These are phyloP conservation scores for Aplysina aerophoba DNA, from an alignment of 37 sponge, comb jelly and placozoan species.

Conservation along the genomic window DNA sequence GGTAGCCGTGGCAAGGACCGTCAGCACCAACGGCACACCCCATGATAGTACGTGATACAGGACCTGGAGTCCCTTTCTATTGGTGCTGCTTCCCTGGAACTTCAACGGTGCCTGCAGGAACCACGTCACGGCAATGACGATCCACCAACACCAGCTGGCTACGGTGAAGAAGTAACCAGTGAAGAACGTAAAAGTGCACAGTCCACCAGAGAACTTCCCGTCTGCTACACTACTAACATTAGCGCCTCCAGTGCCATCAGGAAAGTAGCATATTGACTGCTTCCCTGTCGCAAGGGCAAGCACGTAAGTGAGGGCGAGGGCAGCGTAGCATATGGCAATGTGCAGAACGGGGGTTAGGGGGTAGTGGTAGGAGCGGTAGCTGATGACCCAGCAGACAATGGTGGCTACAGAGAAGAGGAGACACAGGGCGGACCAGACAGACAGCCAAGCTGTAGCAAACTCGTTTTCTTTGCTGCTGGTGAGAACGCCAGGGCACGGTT, in stretches of 20 bases:
- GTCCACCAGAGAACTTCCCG: neutral
- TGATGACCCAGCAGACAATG: slow-evolving; percentile 43
- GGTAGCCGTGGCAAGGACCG: slow-evolving; percentile 13
- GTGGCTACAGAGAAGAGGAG: slow-evolving; percentile 31
- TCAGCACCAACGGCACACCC: slow-evolving; percentile 49
- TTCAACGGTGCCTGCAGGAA: neutral
- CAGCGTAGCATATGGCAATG: slow-evolving; percentile 50
- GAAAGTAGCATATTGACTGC: slow-evolving; percentile 26
- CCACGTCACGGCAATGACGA: slow-evolving; percentile 47
- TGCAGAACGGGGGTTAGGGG: slow-evolving; percentile 51
- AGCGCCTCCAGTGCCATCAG: neutral
- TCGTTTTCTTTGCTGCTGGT: slow-evolving; percentile 24
- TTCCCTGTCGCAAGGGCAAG: slow-evolving; percentile 37
- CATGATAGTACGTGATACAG: slow-evolving; percentile 52
- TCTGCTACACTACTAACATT: slow-evolving; percentile 25
- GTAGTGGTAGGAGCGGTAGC: slow-evolving; percentile 24
- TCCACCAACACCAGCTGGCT: slow-evolving; percentile 70
- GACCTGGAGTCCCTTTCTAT: neutral
- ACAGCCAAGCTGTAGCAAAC: slow-evolving; percentile 20
- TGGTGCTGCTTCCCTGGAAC: neutral
- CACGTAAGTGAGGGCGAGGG: slow-evolving; percentile 27
- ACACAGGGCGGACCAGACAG: slow-evolving; percentile 9
- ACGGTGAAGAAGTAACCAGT: slow-evolving; percentile 56
- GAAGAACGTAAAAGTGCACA: slow-evolving; percentile 46
- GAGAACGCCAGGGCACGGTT: slow-evolving; percentile 61